phyloP scores from a whole-genome alignment of 2,113 vertebrate species.

The Nesoenas mayeri region DNA sequence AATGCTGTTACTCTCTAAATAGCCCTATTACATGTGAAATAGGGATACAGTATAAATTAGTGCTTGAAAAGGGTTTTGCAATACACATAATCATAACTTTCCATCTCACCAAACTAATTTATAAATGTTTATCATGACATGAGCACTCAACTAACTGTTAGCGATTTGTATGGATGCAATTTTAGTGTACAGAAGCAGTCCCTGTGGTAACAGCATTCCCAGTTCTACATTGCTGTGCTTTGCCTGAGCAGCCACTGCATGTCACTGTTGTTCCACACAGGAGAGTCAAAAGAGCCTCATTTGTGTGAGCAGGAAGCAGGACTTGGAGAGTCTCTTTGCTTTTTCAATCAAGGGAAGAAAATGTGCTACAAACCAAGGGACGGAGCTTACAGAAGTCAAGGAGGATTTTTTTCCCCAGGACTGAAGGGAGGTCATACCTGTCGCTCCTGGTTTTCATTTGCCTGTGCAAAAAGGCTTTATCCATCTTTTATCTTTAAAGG shows the following conservation, averaged over 20 bases:
- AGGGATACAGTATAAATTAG: background rate
- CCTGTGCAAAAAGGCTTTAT: background rate
- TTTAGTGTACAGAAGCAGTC: background rate
- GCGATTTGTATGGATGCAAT: background rate
- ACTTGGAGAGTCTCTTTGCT: background rate
- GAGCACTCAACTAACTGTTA: background rate
- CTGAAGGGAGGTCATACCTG: background rate
- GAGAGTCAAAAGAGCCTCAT: background rate
- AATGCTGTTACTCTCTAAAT: background rate
- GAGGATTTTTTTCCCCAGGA: background rate
- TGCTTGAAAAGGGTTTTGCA: background rate
- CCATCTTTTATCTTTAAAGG: background rate
- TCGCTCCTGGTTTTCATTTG: background rate
- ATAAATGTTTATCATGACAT: background rate
- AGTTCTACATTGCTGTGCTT: background rate
- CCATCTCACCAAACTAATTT: background rate
- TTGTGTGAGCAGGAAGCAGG: background rate
- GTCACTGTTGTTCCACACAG: conserved; percentile 57
- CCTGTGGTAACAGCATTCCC: background rate
- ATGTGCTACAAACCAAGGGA: background rate
- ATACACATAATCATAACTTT: background rate
- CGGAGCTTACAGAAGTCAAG: background rate
- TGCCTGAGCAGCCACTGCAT: conserved; percentile 2
- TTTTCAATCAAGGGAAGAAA: background rate
- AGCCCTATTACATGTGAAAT: background rate